Base-by-base conservation (phyloP, 2,888 invertebrate species). In the Cinara cedri region DNA sequence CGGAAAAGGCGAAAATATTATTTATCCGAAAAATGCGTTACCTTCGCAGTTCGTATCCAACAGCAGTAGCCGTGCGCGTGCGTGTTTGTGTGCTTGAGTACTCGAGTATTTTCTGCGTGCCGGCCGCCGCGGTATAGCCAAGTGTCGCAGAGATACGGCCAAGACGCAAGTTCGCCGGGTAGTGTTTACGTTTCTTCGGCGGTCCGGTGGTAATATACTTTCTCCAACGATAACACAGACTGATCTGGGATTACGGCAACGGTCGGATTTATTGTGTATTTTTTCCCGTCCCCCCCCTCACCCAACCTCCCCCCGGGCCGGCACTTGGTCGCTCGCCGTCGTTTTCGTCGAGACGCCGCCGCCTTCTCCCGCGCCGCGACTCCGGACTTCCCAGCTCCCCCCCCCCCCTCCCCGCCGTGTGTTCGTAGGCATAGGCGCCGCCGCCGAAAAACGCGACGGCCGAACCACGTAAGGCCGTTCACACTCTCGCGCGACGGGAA, bases 161-260 rank as follows among this genome's bases (percentile, higher is more conserved):
- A 49, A 78, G 70, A 78, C 42, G 60, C 49, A 34, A 57, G 68
- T 70, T 60, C 34, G 13, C 21, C 49, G 21, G 26, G n/a, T 16
- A 57, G 21, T 70, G 57, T 70, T 76, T 51, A 16, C 21, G 68
- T 78, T 21, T 76, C 66, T 68, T 60, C 60, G 46, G 24, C 60
- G 16, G 49, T 34, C 60, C 78, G 49, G 60, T 34, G 51, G 78
- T 78, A 78, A 78, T 78, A 70, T 55, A 78, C 78, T 78, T 78
- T 78, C 78, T 78, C 78, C 78, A 51, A 70, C 34, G 78, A 78
- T 62, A 68, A 9, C 19, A 74, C 66, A 42, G 60, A 78, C 78
- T 78, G 78, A 70, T 70, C 60, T 34, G 51, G 21, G 78, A 78
- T 68, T 42, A 62, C 70, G 60, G 78, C 51, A 51, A 78, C 55